Percentiles rank a stretch among this genome's conserved stretches.
These are phyloP conservation scores for Trissolcus japonicus DNA, from an alignment of 2,888 invertebrate genomes.

Conservation along the genomic window DNA sequence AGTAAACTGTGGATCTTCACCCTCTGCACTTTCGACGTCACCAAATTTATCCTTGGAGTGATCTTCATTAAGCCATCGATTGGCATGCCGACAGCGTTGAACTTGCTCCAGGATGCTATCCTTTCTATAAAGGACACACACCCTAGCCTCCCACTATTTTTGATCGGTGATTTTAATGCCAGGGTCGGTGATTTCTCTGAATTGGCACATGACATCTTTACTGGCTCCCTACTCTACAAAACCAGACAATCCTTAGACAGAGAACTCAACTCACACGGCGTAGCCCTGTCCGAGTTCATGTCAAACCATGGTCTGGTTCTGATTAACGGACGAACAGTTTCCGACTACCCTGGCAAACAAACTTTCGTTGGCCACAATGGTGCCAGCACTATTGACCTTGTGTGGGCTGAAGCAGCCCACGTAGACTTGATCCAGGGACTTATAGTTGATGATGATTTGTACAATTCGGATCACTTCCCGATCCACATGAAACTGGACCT, in stretches of 20 bases:
- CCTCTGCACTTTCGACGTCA: neutral
- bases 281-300: too few relatives aligned
- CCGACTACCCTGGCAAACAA: neutral
- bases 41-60: neutral
- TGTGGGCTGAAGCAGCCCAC: neutral
- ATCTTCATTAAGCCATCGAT: neutral
- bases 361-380: neutral
- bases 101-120: too few relatives aligned
- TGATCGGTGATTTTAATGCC: neutral
- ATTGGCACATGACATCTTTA: neutral
- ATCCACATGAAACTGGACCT: neutral
- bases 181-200: neutral
- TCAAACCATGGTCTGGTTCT: neutral
- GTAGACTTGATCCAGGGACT: neutral
- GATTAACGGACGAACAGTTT: neutral
- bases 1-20: neutral
- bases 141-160: too few relatives aligned
- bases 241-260: neutral
- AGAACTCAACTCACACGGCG: too few relatives aligned
- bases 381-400: neutral
- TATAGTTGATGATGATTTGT: neutral
- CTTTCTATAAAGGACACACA: too few relatives aligned
- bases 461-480: slow-evolving; percentile 5
- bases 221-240: neutral
- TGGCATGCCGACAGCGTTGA: too few relatives aligned